Evolutionary conservation across 2,888 invertebrate species (phyloP), one percentile per base, ranked within the genome.

Genomic region (Coelinius sp.): DNA sequence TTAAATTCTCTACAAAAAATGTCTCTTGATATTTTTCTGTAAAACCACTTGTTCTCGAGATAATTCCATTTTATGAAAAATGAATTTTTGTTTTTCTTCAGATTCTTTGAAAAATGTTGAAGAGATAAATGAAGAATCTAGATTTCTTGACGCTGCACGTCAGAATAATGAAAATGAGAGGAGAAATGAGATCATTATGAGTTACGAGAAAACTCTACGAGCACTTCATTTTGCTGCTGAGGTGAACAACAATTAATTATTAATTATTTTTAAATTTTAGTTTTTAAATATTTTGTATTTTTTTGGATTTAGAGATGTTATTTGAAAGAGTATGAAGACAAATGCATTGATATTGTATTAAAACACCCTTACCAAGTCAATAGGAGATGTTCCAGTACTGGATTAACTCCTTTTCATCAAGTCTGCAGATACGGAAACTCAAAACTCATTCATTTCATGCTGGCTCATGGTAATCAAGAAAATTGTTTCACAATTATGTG

Each of bases 391-490:
- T 59, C 53, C 25, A 74, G 71, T 12, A 77, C 70, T 10, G 81
- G 80, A 20, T 65, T 78, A 14, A 81, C 81, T 2, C 80, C 81
- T 0, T 80, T 81, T 67, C 81, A 81, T 73, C 75, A 77, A 17
- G 78, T 80, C 14, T 81, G 80, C 63, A 79, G 74, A 46, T 74
- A 78, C 38, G 78, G 80, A 24, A 74, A 80, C 38, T 64, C 72
- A 12, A 52, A 67, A 10, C 68, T 81, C 46, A 76, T 81, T 8
- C 67, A 76, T 25, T 75, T 76, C 10, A 80, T 81, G 79, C 38
- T 81, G 22, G 35, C 70, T 1, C 78, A 78, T 20, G 46, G 73
- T 25, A 44, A 27, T 35, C 8, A 38, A 41, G 20, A 5, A 38
- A 7, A 31, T 52, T 14, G 20, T 49, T 49, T 38, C 25, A 1